Conservation (phyloP, 1,140 invertebrate genomes). For the Drosophila athabasca region DNA sequence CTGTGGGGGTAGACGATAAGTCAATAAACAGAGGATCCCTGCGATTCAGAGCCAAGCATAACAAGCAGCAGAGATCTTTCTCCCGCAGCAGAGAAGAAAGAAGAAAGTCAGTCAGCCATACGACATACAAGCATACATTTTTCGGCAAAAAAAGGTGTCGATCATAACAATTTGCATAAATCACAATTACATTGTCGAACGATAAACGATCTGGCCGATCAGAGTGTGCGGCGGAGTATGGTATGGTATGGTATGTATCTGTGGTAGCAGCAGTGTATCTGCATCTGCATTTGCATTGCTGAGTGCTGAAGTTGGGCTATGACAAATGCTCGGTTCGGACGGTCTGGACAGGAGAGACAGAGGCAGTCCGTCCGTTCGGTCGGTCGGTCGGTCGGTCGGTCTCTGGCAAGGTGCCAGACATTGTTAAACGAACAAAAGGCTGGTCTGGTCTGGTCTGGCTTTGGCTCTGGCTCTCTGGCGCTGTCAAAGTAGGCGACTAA, state of each 20-base stretch:
- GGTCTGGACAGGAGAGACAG: conserved; percentile 16
- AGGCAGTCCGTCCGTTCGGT: not conserved
- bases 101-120: conserved; percentile 35
- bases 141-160: conserved; percentile 57
- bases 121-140: no score
- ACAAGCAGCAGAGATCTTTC: conserved; percentile 30
- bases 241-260: conserved; percentile 4
- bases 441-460: not conserved
- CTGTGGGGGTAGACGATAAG: conserved; percentile 17
- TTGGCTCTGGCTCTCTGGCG: not conserved
- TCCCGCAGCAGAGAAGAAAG: conserved; percentile 23
- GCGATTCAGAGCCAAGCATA: conserved; percentile 39
- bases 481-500: conserved; percentile 35
- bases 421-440: conserved; percentile 66
- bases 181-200: conserved; percentile 79
- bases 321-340: conserved; percentile 53
- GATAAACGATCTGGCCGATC: conserved; percentile 63
- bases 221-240: not conserved
- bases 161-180: conserved; percentile 72
- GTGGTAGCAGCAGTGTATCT: conserved; percentile 14
- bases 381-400: not conserved
- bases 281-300: conserved; percentile 32
- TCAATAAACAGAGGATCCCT: conserved; percentile 62
- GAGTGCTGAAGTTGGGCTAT: conserved; percentile 34
- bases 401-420: conserved; percentile 56